phyloP scores from a whole-genome alignment of 2,113 vertebrate genomes.

The Elgaria multicarinata region DNA sequence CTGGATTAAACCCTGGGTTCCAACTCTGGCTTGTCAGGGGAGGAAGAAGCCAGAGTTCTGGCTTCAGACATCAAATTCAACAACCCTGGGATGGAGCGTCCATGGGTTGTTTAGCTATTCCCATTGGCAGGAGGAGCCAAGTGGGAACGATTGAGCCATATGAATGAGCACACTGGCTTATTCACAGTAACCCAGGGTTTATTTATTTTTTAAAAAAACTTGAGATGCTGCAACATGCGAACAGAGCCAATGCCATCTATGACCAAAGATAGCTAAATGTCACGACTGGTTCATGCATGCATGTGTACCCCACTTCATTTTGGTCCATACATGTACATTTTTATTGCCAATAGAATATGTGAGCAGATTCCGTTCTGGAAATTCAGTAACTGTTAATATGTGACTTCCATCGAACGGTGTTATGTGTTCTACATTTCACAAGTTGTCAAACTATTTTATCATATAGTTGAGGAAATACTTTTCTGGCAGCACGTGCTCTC shows the following conservation, averaged over 20 bases:
- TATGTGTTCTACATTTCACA: constrained; percentile 14
- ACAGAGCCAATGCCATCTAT: background rate
- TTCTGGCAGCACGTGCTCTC: constrained; percentile 47
- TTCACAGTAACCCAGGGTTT: too few species aligned
- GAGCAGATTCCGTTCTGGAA: background rate
- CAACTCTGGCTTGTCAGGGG: too few species aligned
- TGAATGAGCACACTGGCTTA: too few species aligned
- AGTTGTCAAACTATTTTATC: constrained; percentile 40
- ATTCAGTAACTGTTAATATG: background rate
- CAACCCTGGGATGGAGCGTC: too few species aligned
- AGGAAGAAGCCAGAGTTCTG: too few species aligned
- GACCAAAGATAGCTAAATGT: background rate
- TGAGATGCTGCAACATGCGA: too few species aligned
- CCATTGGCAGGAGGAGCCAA: too few species aligned
- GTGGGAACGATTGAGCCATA: too few species aligned
- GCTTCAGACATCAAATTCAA: too few species aligned
- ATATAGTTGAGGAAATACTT: constrained; percentile 35
- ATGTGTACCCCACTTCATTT: background rate
- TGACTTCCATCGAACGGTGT: background rate
- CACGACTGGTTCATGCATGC: background rate
- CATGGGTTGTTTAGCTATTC: too few species aligned
- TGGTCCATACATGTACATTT: background rate
- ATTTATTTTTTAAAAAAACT: too few species aligned
- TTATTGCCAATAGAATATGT: background rate
- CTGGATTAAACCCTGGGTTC: too few species aligned